A percentile compares a stretch with the other conserved stretches of the same genome.
phyloP scores from a whole-genome alignment of 2,113 vertebrate species.

The Sylvilagus bachmani region DNA sequence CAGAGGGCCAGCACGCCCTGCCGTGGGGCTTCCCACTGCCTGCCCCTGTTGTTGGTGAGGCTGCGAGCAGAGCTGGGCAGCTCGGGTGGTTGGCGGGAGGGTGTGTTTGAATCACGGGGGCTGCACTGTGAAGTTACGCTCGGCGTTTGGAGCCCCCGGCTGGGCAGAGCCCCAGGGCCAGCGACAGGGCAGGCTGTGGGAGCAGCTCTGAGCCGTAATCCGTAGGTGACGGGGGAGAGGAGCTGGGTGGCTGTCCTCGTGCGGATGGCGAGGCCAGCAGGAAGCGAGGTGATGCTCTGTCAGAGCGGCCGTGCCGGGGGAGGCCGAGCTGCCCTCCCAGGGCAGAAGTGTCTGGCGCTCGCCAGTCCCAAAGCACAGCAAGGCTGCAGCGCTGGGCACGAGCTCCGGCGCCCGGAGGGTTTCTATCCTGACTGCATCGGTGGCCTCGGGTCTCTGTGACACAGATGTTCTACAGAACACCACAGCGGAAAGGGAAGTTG shows the following conservation, averaged over 20 bases:
- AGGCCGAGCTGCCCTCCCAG: not conserved
- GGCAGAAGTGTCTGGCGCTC: not conserved
- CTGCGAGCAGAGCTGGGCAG: not conserved
- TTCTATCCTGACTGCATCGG: not conserved
- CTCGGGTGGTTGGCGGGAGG: not conserved
- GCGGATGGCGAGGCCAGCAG: not conserved
- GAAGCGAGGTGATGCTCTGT: slow-evolving; percentile 5
- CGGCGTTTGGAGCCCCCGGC: not conserved
- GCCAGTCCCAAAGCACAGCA: not conserved
- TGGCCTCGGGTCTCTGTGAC: slow-evolving; percentile 32
- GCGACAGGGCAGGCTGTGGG: not conserved
- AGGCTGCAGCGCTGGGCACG: not conserved
- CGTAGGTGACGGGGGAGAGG: not conserved
- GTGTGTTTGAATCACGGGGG: too few species aligned
- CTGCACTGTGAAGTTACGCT: too few species aligned
- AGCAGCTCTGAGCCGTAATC: not conserved
- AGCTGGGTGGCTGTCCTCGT: not conserved
- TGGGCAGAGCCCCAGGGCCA: not conserved
- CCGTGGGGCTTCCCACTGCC: too few species aligned
- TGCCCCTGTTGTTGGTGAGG: too few species aligned
- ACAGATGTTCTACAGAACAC: not conserved
- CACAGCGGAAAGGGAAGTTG: slow-evolving; percentile 6
- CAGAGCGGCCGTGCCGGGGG: not conserved
- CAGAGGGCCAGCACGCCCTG: too few species aligned
- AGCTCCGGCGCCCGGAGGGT: not conserved